Base-by-base conservation (phyloP, 2,113 vertebrate genomes). In the Catharus bicknelli region DNA sequence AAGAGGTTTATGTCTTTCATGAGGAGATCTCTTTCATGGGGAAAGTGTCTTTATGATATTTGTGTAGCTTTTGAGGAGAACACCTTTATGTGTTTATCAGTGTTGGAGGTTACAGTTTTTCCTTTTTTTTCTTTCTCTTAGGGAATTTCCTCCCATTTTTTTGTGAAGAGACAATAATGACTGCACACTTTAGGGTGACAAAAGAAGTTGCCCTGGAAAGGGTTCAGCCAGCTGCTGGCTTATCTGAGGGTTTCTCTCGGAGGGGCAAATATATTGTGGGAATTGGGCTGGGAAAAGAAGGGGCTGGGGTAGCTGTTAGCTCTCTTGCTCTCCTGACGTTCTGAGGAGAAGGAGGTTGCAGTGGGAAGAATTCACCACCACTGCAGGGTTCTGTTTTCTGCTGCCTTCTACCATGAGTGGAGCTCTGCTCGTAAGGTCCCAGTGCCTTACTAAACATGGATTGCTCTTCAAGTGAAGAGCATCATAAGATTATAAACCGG, bases 251-350 rank as follows among this genome's bases (percentile, higher is more conserved):
- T 51, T 38, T 51, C 26, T 30, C 34, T 69, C 1, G 1, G 9
- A 27, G 17, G n/a, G 7, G 13, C 25, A 50, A 20, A 27, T 18
- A 15, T 20, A 27, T 7, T 2, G 0, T 1, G 10, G 17, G 26
- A 51, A 30, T 4, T 51, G 34, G 48, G 27, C 48, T 69, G 27
- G 48, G 26, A 20, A 40, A 38, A 38, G 21, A 36, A 7, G n/a
- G n/a, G 45, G n/a, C 25, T 50, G 17, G n/a, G n/a, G 9, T 17
- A 36, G 45, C 45, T 27, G 11, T 10, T 68, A 21, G 13, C 27
- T 0, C 14, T 26, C 48, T 16, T 51, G 26, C 9, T 51, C 25
- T 50, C 50, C 14, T 51, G 1, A 26, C 19, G 30, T 70, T 53
- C 15, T n/a, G n/a, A n/a, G 12, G 34, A 26, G 19, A 53, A 30